Evolutionary conservation across 2,888 invertebrate species (phyloP).

Genomic region (Drosophila anomelani): DNA sequence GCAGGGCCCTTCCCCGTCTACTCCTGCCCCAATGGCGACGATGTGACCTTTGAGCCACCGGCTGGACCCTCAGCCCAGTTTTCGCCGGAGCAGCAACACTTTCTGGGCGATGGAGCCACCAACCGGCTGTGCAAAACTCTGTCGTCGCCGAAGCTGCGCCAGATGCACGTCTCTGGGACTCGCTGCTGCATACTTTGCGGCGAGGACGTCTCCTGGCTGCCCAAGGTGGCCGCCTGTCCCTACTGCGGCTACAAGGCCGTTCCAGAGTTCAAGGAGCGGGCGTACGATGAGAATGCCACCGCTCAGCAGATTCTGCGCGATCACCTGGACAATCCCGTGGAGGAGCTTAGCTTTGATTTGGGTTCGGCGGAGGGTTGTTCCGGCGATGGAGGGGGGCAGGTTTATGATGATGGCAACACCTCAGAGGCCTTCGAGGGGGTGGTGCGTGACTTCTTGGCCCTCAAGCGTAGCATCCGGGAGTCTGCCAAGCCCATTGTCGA

Average conservation of each 20-base stretch:
- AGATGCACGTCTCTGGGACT: constrained; percentile 40
- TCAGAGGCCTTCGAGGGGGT: constrained; percentile 59
- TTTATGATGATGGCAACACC: constrained; percentile 6
- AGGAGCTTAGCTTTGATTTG: background rate
- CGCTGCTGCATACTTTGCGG: constrained; percentile 78
- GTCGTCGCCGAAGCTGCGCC: constrained; percentile 50
- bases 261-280: constrained; percentile 67
- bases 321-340: constrained; percentile 59
- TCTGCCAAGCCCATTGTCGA: constrained; percentile 1
- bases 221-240: constrained; percentile 84
- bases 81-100: constrained; percentile 2
- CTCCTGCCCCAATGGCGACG: background rate
- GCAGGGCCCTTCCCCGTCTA: constrained; percentile 62
- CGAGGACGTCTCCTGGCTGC: constrained; percentile 82
- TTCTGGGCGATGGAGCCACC: constrained; percentile 52
- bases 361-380: constrained; percentile 14
- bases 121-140: constrained; percentile 47
- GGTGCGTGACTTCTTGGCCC: constrained; percentile 49
- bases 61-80: constrained; percentile 50
- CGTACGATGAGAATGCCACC: constrained; percentile 75
- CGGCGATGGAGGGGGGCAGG: background rate
- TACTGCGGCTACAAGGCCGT: constrained; percentile 81
- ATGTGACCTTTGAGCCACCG: constrained; percentile 22
- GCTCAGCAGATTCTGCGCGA: constrained; percentile 77
- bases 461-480: constrained; percentile 51